phyloP scores from a whole-genome alignment of 2,888 invertebrate species.

The Hirtodrosophila cameraria region DNA sequence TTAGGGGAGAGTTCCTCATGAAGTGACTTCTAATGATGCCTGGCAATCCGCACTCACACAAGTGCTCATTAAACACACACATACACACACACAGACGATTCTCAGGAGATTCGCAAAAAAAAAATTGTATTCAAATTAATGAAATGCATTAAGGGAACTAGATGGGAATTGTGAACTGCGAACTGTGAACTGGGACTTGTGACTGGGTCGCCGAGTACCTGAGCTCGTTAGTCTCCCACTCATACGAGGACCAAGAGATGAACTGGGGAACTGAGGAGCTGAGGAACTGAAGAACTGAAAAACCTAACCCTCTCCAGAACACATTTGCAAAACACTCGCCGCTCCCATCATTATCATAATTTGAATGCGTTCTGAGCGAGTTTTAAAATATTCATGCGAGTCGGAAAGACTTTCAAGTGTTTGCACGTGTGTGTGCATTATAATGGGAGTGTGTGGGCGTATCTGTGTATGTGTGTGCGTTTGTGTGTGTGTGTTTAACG shows the following conservation, averaged over 20 bases:
- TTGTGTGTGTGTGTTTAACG: slow-evolving; percentile 18
- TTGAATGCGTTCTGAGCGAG: slow-evolving; percentile 66
- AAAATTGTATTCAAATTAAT: slow-evolving; percentile 70
- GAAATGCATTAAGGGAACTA: slow-evolving; percentile 69
- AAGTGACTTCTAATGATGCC: slow-evolving; percentile 71
- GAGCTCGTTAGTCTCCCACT: slow-evolving; percentile 55
- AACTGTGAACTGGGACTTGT: slow-evolving; percentile 45
- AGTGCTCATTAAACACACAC: slow-evolving; percentile 52
- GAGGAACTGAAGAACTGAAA: too few relatives aligned
- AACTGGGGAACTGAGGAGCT: too few relatives aligned
- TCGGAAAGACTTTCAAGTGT: slow-evolving; percentile 66
- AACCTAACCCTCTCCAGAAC: slow-evolving; percentile 17
- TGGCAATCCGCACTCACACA: slow-evolving; percentile 26
- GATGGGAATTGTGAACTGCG: slow-evolving; percentile 42
- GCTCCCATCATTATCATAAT: slow-evolving; percentile 74
- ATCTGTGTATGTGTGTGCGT: neutral
- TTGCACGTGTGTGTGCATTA: slow-evolving; percentile 62
- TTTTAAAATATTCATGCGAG: slow-evolving; percentile 75
- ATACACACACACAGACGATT: slow-evolving; percentile 15
- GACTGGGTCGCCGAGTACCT: slow-evolving; percentile 59
- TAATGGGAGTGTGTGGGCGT: neutral
- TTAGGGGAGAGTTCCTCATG: slow-evolving; percentile 18
- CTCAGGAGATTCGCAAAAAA: slow-evolving; percentile 19
- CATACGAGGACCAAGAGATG: neutral
- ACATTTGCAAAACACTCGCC: slow-evolving; percentile 65